These are phyloP conservation scores for Aquatica leii DNA, from an alignment of 2,888 invertebrate species.

Conservation along the genomic window DNA sequence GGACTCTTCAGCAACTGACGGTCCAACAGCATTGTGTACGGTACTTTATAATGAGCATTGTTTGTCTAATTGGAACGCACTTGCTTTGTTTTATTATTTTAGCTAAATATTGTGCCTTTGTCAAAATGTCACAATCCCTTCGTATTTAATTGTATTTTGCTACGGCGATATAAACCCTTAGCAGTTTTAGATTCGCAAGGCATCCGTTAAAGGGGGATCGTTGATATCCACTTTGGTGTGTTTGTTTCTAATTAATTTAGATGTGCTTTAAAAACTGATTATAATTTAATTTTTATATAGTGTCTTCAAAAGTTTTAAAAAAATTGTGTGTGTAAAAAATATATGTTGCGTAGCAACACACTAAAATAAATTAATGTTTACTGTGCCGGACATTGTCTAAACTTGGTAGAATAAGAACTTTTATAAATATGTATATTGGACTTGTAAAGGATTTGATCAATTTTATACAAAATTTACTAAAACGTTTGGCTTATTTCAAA, in stretches of 20 bases:
- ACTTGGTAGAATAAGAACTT: too few species aligned
- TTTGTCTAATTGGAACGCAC: constrained; percentile 53
- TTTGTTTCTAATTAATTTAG: not conserved
- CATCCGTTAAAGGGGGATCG: not conserved
- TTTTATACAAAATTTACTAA: too few species aligned
- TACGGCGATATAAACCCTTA: constrained; percentile 22
- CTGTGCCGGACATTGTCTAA: too few species aligned
- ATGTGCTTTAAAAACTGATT: too few species aligned
- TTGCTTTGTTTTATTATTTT: constrained; percentile 52
- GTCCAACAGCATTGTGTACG: constrained; percentile 35
- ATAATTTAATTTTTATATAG: too few species aligned
- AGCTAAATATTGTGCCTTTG: constrained; percentile 52
- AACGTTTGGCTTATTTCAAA: too few species aligned
- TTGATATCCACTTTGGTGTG: not conserved
- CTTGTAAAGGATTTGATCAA: too few species aligned
- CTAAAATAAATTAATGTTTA: too few species aligned
- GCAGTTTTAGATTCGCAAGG: not conserved
- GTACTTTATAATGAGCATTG: constrained; percentile 42
- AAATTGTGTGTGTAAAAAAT: too few species aligned
- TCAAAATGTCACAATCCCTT: constrained; percentile 47
- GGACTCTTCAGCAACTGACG: constrained; percentile 39
- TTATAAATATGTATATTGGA: too few species aligned
- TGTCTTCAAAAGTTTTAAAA: too few species aligned
- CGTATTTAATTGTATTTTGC: constrained; percentile 39
- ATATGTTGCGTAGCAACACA: too few species aligned